Percentiles rank a stretch among this genome's conserved stretches.
These are phyloP conservation scores for Misgurnus anguillicaudatus DNA, from an alignment of 2,113 vertebrate genomes.

Conservation along the genomic window DNA sequence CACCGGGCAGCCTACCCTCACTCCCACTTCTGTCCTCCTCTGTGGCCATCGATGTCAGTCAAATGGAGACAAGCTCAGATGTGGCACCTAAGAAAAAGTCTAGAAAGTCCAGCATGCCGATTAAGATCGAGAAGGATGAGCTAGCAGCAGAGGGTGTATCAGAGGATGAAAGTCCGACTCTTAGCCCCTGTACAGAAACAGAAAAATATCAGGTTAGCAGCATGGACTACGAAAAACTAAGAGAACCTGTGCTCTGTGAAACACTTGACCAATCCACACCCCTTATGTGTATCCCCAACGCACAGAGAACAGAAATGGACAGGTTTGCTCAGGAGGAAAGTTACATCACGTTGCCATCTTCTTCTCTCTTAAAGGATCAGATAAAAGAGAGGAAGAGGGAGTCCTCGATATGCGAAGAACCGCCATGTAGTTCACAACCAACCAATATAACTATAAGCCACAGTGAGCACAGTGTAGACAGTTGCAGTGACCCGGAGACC, in stretches of 20 bases:
- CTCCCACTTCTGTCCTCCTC: constrained; percentile 90
- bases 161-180: constrained; percentile 78
- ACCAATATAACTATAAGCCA: constrained; percentile 59
- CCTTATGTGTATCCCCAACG: too few species aligned
- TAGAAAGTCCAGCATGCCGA: constrained; percentile 97
- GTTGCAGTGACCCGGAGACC: constrained; percentile 63
- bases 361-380: constrained; percentile 59
- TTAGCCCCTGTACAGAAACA: constrained; percentile 64
- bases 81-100: constrained; percentile 94
- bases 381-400: constrained; percentile 41
- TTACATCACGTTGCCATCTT: constrained; percentile 48
- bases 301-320: not conserved
- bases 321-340: constrained; percentile 45
- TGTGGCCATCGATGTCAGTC: constrained; percentile 77
- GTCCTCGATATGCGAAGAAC: constrained; percentile 7
- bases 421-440: constrained; percentile 13
- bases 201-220: constrained; percentile 59
- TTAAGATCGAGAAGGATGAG: constrained; percentile 94
- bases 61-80: constrained; percentile 75
- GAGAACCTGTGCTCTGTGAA: not conserved
- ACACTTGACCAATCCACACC: not conserved
- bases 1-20: constrained; percentile 88
- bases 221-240: constrained; percentile 24
- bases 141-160: constrained; percentile 76
- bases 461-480: constrained; percentile 67